phyloP scores from a whole-genome alignment of 64 coral and sea anemone genomes.

The Pachyseris speciosa region DNA sequence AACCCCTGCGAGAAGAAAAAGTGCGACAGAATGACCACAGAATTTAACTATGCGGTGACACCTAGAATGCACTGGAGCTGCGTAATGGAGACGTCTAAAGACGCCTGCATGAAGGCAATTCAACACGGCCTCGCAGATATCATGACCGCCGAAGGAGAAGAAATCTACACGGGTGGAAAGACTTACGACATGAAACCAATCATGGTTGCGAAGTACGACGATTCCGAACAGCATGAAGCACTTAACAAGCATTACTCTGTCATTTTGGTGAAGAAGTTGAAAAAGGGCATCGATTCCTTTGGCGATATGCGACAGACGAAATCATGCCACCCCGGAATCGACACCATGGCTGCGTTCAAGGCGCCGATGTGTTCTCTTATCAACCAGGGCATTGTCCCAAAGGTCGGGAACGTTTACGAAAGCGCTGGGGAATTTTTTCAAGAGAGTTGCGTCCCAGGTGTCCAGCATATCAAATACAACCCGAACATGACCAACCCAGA shows the following conservation, averaged over 20 bases:
- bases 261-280: constrained; percentile 26
- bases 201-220: constrained; percentile 16
- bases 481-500: constrained; percentile 59
- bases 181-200: constrained; percentile 22
- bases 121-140: constrained; percentile 42
- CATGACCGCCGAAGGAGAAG: constrained; percentile 41
- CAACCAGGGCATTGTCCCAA: not conserved
- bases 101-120: constrained; percentile 51
- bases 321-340: constrained; percentile 66
- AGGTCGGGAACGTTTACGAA: constrained; percentile 51
- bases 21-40: constrained; percentile 70
- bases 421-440: constrained; percentile 46
- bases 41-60: constrained; percentile 51
- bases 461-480: constrained; percentile 10
- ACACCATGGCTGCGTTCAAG: constrained; percentile 58
- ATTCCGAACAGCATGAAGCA: not conserved
- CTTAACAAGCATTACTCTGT: constrained; percentile 47
- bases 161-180: constrained; percentile 59
- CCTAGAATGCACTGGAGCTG: constrained; percentile 65
- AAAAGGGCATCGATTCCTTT: not conserved
- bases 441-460: constrained; percentile 69
- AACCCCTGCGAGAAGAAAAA: constrained; percentile 56
- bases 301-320: constrained; percentile 1
- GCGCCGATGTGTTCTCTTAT: constrained; percentile 74
- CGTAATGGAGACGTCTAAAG: not conserved